phyloP scores from a whole-genome alignment of 2,797 vertebrate species.

The Dryobates pubescens region DNA sequence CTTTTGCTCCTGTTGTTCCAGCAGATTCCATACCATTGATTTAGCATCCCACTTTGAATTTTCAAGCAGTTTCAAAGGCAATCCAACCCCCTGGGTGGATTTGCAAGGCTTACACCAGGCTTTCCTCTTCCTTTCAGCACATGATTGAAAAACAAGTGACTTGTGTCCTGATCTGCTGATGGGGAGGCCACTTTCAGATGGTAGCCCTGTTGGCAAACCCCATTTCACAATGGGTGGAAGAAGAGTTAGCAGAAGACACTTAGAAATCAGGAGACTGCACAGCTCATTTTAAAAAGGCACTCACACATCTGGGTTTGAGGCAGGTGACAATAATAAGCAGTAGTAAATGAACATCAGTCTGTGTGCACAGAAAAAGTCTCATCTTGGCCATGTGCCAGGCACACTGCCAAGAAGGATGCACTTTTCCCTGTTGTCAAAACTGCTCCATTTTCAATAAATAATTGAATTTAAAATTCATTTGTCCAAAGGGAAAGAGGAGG shows the following conservation, averaged over 20 bases:
- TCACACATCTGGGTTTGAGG: not conserved
- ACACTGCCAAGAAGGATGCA: not conserved
- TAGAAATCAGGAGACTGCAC: not conserved
- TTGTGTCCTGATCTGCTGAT: not conserved
- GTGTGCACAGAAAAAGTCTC: not conserved
- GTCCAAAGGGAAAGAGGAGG: not conserved
- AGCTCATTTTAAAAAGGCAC: not conserved
- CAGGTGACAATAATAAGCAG: not conserved
- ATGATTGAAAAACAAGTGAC: not conserved
- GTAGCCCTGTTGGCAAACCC: not conserved
- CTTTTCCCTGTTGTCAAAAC: not conserved
- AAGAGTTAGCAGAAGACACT: not conserved
- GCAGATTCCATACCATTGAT: not conserved
- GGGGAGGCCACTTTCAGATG: not conserved
- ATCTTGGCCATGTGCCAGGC: not conserved
- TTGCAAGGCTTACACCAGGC: not conserved
- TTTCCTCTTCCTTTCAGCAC: not conserved
- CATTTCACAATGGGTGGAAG: not conserved
- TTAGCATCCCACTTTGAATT: not conserved
- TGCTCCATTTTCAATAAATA: not conserved
- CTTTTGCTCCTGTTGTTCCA: not conserved
- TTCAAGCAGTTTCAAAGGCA: not conserved
- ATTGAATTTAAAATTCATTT: not conserved
- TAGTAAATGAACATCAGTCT: not conserved
- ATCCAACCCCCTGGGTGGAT: not conserved